phyloP scores from a whole-genome alignment of 2,888 invertebrate species.

The Eristalinus aeneus region DNA sequence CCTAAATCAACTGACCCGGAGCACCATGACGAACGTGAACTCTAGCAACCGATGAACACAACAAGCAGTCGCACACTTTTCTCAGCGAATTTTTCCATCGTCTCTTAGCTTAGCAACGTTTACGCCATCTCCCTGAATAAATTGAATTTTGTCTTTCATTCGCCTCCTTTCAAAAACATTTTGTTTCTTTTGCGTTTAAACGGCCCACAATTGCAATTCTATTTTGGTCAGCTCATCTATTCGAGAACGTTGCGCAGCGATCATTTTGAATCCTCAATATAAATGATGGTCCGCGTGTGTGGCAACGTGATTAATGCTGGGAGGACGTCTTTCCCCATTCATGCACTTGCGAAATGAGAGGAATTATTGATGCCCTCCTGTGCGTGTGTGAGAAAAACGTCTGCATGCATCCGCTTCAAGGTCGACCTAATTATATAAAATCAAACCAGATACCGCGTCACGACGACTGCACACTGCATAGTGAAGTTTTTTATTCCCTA shows the following conservation, averaged over 20 bases:
- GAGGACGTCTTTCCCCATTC: not conserved
- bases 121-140: slow-evolving; percentile 10
- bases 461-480: not conserved
- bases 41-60: slow-evolving; percentile 50
- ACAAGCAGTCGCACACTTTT: not conserved
- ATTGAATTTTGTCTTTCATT: slow-evolving; percentile 3
- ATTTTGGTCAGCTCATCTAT: slow-evolving; percentile 40
- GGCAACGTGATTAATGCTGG: not conserved
- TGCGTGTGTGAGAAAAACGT: not conserved
- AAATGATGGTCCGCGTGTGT: slow-evolving; percentile 24
- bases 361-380: not conserved
- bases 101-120: not conserved
- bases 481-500: not conserved
- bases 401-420: not conserved
- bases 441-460: not conserved
- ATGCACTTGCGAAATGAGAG: not conserved
- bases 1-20: slow-evolving; percentile 86
- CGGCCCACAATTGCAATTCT: slow-evolving; percentile 21
- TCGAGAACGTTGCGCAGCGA: slow-evolving; percentile 15
- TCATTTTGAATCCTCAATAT: slow-evolving; percentile 13
- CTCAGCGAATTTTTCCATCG: slow-evolving; percentile 32
- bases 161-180: slow-evolving; percentile 26
- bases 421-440: not conserved
- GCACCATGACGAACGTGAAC: slow-evolving; percentile 77
- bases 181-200: slow-evolving; percentile 17